A percentile compares a stretch with the other conserved stretches of the same genome.
Conservation (phyloP, 2,797 vertebrate genomes). For the Takifugu ocellatus region DNA sequence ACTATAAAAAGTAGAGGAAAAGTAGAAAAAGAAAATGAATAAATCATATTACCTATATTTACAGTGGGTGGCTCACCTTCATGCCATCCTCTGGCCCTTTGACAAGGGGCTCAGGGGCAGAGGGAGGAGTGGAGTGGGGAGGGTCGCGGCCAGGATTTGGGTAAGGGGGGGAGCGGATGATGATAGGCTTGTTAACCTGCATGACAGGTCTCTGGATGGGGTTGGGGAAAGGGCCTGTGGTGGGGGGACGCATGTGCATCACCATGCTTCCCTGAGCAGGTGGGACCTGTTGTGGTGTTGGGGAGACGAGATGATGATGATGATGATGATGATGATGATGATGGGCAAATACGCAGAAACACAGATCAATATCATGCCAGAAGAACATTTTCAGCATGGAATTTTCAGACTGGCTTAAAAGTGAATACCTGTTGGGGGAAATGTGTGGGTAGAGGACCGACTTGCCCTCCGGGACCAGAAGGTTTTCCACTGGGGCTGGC, state of each 20-base stretch:
- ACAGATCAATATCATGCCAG: conserved; percentile 26
- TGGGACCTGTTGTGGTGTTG: conserved; percentile 58
- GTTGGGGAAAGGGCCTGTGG: conserved; percentile 78
- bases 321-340: background rate
- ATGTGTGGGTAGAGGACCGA: conserved; percentile 89
- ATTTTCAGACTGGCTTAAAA: conserved; percentile 15
- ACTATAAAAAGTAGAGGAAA: conserved; percentile 7
- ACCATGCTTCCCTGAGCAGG: conserved; percentile 79
- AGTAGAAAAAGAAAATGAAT: conserved; percentile 53
- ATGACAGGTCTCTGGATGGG: conserved; percentile 83
- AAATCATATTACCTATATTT: conserved; percentile 81
- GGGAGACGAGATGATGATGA: background rate
- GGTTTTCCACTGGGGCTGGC: conserved; percentile 95
- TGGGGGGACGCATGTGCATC: conserved; percentile 83
- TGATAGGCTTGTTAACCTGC: conserved; percentile 81
- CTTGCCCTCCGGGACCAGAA: conserved; percentile 80
- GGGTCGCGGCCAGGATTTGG: conserved; percentile 73
- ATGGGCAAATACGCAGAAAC: conserved; percentile 12
- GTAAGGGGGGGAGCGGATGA: conserved; percentile 79
- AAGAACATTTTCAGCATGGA: background rate
- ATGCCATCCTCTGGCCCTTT: conserved; percentile 82
- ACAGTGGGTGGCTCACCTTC: conserved; percentile 86
- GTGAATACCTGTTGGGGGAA: conserved; percentile 89
- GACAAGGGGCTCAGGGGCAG: conserved; percentile 67
- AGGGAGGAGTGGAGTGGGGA: conserved; percentile 70